Conservation (phyloP, 1,140 invertebrate species). For the Odontomachus brunneus region DNA sequence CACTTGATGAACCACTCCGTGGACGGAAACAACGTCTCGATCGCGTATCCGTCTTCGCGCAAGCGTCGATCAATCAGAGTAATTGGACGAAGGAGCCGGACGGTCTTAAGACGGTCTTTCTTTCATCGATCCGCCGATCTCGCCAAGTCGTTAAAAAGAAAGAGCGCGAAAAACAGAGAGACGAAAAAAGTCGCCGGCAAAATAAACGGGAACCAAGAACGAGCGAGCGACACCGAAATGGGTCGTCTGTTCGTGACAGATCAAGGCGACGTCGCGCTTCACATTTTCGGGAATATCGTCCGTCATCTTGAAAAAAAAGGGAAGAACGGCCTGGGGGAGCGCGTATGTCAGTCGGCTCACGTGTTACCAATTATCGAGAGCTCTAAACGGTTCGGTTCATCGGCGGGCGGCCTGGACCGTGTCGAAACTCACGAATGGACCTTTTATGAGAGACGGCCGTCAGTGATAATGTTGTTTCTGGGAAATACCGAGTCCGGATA, state of each 20-base stretch:
- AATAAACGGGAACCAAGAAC: conserved; percentile 16
- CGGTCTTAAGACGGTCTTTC: conserved; percentile 23
- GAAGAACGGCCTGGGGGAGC: neutral
- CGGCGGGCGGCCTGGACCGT: conserved; percentile 11
- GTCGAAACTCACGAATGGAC: conserved; percentile 38
- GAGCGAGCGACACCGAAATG: conserved; percentile 29
- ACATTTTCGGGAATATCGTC: conserved; percentile 38
- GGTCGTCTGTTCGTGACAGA: conserved; percentile 41
- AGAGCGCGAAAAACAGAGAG: neutral
- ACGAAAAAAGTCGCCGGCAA: neutral
- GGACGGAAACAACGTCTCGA: conserved; percentile 22
- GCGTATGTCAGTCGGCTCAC: conserved; percentile 47
- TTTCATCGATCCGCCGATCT: conserved; percentile 26
- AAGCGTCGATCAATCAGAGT: conserved; percentile 52
- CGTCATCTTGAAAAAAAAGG: conserved; percentile 2
- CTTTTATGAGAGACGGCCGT: conserved; percentile 9
- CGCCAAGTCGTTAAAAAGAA: neutral
- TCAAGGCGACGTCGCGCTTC: conserved; percentile 34
- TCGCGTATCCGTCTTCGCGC: neutral
- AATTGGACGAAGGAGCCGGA: conserved; percentile 24
- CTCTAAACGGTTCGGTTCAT: conserved; percentile 47
- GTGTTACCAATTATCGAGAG: conserved; percentile 59
- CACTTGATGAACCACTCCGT: neutral
- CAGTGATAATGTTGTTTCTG: conserved; percentile 24
- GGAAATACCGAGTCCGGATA: conserved; percentile 28